Conservation (phyloP, 2,113 vertebrate species). For the Fregata magnificens region DNA sequence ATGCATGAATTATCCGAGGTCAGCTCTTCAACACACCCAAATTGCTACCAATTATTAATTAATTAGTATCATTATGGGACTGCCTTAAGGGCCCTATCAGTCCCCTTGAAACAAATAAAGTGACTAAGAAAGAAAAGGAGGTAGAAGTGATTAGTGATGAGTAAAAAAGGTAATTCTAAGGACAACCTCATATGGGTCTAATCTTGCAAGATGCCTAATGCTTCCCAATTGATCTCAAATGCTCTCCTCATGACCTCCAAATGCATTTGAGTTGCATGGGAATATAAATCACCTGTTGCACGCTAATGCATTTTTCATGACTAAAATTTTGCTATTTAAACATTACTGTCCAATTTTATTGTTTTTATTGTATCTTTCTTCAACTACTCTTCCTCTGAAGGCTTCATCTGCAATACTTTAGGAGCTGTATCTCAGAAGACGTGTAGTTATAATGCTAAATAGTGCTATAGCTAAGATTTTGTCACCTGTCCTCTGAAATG, state of each 20-base stretch:
- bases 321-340: background rate
- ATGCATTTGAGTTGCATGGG: background rate
- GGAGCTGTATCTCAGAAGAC: background rate
- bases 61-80: constrained; percentile 49
- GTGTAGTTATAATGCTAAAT: background rate
- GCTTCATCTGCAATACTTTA: background rate
- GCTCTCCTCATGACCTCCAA: background rate
- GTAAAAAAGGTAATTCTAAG: background rate
- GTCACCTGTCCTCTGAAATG: background rate
- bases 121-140: background rate
- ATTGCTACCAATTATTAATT: constrained; percentile 64
- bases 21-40: constrained; percentile 45
- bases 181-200: background rate
- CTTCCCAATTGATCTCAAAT: background rate
- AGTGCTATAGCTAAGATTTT: background rate
- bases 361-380: background rate
- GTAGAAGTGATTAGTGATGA: background rate
- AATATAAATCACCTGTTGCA: background rate
- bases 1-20: constrained; percentile 50
- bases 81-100: background rate
- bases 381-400: background rate
- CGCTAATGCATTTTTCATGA: background rate
- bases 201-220: background rate
- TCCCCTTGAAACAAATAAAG: constrained; percentile 20
- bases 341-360: background rate